Conservation (phyloP, 2,888 invertebrate genomes). For the Spatulosminthurus flaviceps region DNA sequence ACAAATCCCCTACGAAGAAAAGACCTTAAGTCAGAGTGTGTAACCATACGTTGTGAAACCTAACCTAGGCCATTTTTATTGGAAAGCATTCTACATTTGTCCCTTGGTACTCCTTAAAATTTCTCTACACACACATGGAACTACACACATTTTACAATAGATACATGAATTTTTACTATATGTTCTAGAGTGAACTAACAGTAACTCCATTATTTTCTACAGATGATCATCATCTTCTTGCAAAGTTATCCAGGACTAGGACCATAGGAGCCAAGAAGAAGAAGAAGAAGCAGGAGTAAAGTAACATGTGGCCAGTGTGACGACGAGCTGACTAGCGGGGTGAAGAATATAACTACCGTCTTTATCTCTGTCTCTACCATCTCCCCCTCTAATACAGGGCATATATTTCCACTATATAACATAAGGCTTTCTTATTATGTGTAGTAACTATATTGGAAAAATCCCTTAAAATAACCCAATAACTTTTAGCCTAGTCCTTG, state of each 20-base stretch:
- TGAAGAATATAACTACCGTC: conserved; percentile 32
- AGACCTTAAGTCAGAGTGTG: neutral
- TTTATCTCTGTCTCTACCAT: conserved; percentile 26
- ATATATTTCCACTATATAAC: too few species aligned
- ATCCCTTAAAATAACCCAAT: neutral
- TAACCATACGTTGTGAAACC: conserved; percentile 32
- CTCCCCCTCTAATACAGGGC: neutral
- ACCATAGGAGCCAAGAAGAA: too few species aligned
- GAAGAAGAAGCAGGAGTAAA: neutral
- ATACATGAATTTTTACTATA: neutral
- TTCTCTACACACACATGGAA: too few species aligned
- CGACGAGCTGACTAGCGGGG: conserved; percentile 19
- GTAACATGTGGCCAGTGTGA: conserved; percentile 47
- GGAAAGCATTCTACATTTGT: neutral
- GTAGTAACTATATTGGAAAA: too few species aligned
- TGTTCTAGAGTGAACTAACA: neutral
- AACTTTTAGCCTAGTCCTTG: neutral
- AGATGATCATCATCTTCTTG: conserved; percentile 22
- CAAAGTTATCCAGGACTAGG: conserved; percentile 16
- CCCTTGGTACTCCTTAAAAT: neutral
- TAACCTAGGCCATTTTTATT: conserved; percentile 45
- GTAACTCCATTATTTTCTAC: conserved; percentile 37
- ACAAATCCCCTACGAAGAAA: too few species aligned
- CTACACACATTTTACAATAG: too few species aligned
- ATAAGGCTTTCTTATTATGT: too few species aligned